Evolutionary conservation across 2,888 invertebrate species (phyloP).

Genomic region (Troides aeacus): DNA sequence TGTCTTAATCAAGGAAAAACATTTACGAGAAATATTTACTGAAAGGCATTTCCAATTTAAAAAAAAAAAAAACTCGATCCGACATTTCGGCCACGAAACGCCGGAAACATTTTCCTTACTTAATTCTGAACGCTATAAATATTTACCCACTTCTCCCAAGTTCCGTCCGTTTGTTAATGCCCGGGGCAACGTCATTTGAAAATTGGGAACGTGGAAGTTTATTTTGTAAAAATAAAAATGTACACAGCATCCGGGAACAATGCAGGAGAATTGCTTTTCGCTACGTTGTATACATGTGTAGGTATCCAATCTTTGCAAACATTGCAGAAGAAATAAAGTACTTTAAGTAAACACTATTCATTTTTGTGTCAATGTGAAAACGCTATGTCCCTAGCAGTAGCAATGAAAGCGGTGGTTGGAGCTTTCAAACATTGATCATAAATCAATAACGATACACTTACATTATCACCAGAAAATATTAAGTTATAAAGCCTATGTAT

Average conservation of each 20-base stretch:
- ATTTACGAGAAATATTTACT: not conserved
- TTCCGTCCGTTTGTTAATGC: conserved; percentile 22
- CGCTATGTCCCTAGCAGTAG: no score
- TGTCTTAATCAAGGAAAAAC: not conserved
- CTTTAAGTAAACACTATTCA: not conserved
- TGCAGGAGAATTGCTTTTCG: conserved; percentile 10
- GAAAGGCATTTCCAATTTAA: not conserved
- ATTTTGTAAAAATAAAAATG: conserved; percentile 10
- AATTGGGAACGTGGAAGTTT: conserved; percentile 10
- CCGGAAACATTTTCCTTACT: conserved; percentile 26
- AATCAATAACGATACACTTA: no score
- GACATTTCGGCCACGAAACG: conserved; percentile 15
- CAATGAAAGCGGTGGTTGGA: no score
- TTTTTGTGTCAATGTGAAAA: no score
- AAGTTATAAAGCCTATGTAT: no score
- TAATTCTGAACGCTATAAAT: conserved; percentile 28
- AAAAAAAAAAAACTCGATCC: conserved; percentile 8
- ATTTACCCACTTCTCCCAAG: conserved; percentile 27
- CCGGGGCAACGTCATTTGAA: conserved; percentile 10
- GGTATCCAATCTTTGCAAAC: no score
- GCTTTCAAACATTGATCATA: no score
- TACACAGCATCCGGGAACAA: conserved; percentile 1
- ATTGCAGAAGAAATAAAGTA: not conserved
- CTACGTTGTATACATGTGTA: no score
- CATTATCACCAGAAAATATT: no score